A percentile compares a stretch with the other conserved stretches of the same genome.
Evolutionary conservation across 2,888 invertebrate species (phyloP).

Genomic region (Andrena camellia): DNA sequence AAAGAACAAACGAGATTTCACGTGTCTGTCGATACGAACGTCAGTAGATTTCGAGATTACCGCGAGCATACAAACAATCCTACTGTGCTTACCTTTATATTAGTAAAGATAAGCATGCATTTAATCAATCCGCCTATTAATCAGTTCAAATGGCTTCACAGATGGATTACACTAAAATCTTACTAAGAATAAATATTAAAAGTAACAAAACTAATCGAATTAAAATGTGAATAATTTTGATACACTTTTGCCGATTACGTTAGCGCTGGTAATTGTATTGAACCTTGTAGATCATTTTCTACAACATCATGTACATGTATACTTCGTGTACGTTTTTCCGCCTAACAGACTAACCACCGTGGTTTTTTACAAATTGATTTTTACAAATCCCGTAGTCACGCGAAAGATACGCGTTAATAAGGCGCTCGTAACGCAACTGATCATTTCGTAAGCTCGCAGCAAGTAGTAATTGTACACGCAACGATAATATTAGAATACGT

Average conservation of each 20-base stretch:
- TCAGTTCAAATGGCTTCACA: not conserved
- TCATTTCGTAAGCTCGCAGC: not conserved
- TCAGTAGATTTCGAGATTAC: no score
- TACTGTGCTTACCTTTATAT: no score
- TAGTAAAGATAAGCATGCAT: not conserved
- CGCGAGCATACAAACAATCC: no score
- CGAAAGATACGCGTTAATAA: not conserved
- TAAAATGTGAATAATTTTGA: no score
- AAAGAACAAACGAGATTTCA: no score
- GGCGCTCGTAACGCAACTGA: not conserved
- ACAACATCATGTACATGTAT: not conserved
- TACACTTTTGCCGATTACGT: no score
- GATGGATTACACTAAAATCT: not conserved
- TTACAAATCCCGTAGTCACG: not conserved
- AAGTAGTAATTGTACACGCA: constrained; percentile 2
- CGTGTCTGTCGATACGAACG: no score
- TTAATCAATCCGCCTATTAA: not conserved
- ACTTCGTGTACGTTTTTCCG: not conserved
- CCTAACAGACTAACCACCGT: not conserved
- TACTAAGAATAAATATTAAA: no score
- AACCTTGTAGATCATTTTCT: not conserved
- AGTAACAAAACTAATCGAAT: no score
- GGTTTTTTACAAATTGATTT: not conserved
- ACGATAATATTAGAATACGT: not conserved
- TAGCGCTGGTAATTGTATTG: no score